Evolutionary conservation across 2,888 invertebrate genomes (phyloP), one percentile per base, ranked within the genome.

Genomic region (Volucella zonaria): DNA sequence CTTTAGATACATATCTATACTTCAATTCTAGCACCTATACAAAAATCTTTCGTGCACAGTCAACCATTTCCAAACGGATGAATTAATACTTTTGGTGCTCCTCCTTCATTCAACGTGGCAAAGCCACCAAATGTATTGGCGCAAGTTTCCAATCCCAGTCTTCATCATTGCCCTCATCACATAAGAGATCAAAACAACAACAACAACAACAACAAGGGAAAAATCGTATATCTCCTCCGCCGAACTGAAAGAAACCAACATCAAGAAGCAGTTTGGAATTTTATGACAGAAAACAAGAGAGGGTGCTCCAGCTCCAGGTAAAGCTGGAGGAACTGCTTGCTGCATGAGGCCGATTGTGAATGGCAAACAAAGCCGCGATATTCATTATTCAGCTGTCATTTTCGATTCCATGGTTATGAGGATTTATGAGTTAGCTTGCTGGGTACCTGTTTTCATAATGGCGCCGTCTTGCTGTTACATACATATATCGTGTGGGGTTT

Each of bases 311-410:
- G 58, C 62, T 31, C 47, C 15, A 15, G 49, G 47, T 47, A 45
- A 56, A 40, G 75, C 52, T 68, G 43, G 77, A 82, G 77, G 82
- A 77, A 31, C 31, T 31, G 31, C 31, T 31, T 31, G 31, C 47
- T 67, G 70, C 61, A 56, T 62, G 66, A 56, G 43, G 62, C 59
- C 73, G 81, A 76, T 62, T 85, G 81, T 85, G 85, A 81, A 85
- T 85, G 85, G 85, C 85, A 85, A 76, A 85, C 85, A 85, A 81
- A 81, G 85, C 81, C 81, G 85, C 81, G 81, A 74, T 81, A 81
- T 81, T 85, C 85, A 85, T 85, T 85, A 85, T 85, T 81, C 85
- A 85, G 77, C 81, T 85, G 85, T 85, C 85, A 85, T 85, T 81
- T 85, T 85, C 85, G 85, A 85, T 85, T 77, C 85, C 81, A 77